These are phyloP conservation scores for Capromys pilorides DNA, from an alignment of 2,797 vertebrate genomes.

Conservation along the genomic window DNA sequence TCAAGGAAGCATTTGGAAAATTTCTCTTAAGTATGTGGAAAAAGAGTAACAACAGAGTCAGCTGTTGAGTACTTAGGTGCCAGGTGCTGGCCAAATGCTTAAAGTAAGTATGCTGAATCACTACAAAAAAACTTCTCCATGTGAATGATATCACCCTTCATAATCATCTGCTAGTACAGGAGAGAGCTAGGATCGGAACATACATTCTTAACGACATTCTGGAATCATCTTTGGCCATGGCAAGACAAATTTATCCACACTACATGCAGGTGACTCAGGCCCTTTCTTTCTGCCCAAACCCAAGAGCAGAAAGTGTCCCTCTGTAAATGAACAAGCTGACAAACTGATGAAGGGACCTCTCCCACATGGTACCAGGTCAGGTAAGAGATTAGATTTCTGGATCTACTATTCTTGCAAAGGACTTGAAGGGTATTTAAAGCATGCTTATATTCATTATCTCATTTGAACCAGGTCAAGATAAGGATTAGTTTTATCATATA, in stretches of 20 bases:
- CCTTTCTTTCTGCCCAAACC: neutral
- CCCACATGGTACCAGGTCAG: neutral
- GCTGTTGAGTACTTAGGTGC: neutral
- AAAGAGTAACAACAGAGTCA: constrained; percentile 3
- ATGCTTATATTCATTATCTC: constrained; percentile 11
- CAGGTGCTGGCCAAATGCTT: neutral
- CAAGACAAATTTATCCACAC: constrained; percentile 23
- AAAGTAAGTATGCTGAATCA: constrained; percentile 9
- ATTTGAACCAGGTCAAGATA: neutral
- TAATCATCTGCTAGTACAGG: neutral
- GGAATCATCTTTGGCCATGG: neutral
- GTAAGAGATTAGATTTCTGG: neutral
- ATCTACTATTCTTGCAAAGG: neutral
- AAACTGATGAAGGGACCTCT: constrained; percentile 32
- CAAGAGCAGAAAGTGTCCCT: neutral
- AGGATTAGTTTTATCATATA: constrained; percentile 39
- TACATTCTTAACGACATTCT: neutral
- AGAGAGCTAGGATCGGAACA: neutral
- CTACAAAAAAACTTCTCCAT: neutral
- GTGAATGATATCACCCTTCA: neutral
- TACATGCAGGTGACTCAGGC: neutral
- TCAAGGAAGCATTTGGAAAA: constrained; percentile 12
- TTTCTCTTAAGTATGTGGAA: neutral
- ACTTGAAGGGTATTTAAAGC: constrained; percentile 26
- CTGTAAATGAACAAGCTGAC: constrained; percentile 14